These are phyloP conservation scores for Anguilla rostrata DNA, from an alignment of 2,113 vertebrate species.

Conservation along the genomic window DNA sequence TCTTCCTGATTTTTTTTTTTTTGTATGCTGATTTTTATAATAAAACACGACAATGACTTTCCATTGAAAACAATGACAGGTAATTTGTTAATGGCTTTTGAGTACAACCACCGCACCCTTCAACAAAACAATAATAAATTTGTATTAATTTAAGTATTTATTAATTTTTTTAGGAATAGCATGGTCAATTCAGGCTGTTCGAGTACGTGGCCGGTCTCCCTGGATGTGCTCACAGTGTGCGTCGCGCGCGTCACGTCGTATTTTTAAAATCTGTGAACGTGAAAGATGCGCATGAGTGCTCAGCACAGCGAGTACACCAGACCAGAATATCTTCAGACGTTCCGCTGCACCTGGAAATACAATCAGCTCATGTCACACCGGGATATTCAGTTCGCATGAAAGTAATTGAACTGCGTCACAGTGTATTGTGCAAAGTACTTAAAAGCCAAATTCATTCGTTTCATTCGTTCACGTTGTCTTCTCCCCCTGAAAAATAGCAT, in stretches of 20 bases:
- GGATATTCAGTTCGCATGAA: background rate
- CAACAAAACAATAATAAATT: too few species aligned
- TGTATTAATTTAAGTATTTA: too few species aligned
- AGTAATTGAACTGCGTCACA: background rate
- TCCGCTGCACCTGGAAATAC: background rate
- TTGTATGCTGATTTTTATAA: background rate
- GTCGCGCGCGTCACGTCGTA: slow-evolving; percentile 41
- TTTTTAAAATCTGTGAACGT: slow-evolving; percentile 58
- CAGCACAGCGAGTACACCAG: slow-evolving; percentile 27
- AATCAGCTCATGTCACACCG: background rate
- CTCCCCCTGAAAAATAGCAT: background rate
- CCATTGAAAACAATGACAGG: background rate
- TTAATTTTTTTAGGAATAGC: background rate
- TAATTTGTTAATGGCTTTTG: background rate
- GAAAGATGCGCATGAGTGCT: slow-evolving; percentile 39
- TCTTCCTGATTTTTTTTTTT: too few species aligned
- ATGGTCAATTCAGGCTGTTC: background rate
- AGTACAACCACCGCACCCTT: too few species aligned
- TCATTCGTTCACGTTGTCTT: background rate
- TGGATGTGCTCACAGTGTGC: background rate
- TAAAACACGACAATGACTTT: background rate
- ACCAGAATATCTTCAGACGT: slow-evolving; percentile 14
- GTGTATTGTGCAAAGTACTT: background rate
- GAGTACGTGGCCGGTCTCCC: background rate
- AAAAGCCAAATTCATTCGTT: background rate